Evolutionary conservation across 2,797 vertebrate genomes (phyloP).

Genomic region (Ispidina picta): DNA sequence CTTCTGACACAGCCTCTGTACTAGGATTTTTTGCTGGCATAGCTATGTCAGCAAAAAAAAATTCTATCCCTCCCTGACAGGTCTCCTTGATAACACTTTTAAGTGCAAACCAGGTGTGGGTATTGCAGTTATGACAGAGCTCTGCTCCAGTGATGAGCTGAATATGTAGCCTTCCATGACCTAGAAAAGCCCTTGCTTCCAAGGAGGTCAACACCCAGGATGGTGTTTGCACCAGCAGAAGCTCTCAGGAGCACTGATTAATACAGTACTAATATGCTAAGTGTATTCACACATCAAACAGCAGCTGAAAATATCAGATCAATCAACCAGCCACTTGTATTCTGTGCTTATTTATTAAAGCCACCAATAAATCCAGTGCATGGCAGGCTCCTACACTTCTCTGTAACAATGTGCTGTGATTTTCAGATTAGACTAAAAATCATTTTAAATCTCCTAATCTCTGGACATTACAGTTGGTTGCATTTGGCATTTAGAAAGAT

Average conservation of each 20-base stretch:
- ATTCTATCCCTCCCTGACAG: neutral
- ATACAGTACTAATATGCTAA: neutral
- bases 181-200: constrained; percentile 4
- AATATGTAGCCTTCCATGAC: neutral
- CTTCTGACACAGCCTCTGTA: constrained; percentile 1
- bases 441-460: neutral
- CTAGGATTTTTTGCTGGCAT: constrained; percentile 6
- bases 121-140: constrained; percentile 14
- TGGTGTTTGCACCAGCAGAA: neutral
- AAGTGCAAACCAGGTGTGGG: constrained; percentile 47
- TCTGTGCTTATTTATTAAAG: neutral
- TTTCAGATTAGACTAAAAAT: neutral
- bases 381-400: neutral
- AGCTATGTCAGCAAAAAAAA: constrained; percentile 53
- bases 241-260: neutral
- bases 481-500: neutral
- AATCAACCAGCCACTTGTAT: neutral
- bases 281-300: neutral
- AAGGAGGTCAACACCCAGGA: constrained; percentile 10
- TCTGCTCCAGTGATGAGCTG: neutral
- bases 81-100: constrained; percentile 33
- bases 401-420: neutral
- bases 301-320: neutral
- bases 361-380: neutral
- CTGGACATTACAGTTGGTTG: neutral